These are phyloP conservation scores for Porites lobata DNA, from an alignment of 92 coral and sea anemone genomes.

Conservation along the genomic window DNA sequence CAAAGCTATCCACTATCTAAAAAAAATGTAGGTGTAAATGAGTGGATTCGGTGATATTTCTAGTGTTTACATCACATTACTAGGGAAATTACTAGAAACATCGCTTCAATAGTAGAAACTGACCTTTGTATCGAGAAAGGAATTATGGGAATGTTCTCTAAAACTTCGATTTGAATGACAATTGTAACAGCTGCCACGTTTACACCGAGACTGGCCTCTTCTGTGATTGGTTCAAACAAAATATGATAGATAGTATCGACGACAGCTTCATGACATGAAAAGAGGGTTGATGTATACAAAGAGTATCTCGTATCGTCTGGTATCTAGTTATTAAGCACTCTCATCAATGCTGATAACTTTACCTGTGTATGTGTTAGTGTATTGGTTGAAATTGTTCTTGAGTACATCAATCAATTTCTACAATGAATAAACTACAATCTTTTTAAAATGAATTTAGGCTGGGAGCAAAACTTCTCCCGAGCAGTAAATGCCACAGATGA, in stretches of 20 bases:
- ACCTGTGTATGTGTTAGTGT: too few relatives aligned
- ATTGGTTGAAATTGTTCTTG: too few relatives aligned
- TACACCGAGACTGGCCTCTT: neutral
- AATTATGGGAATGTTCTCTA: conserved; percentile 37
- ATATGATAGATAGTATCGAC: conserved; percentile 6
- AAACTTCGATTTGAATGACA: conserved; percentile 24
- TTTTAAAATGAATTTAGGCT: too few relatives aligned
- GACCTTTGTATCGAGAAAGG: conserved; percentile 30
- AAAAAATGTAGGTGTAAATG: neutral
- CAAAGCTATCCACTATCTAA: neutral
- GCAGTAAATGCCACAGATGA: too few relatives aligned
- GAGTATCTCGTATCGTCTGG: neutral
- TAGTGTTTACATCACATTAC: neutral
- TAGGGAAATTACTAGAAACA: neutral
- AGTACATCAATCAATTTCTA: too few relatives aligned
- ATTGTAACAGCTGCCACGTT: conserved; percentile 36
- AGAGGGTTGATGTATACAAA: neutral
- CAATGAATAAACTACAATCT: too few relatives aligned
- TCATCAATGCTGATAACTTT: too few relatives aligned
- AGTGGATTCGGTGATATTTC: neutral
- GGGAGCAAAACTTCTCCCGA: too few relatives aligned
- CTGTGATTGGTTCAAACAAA: conserved; percentile 9
- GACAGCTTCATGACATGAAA: neutral
- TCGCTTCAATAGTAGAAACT: neutral
- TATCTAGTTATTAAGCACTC: neutral